Percentiles rank a stretch among this genome's conserved stretches.
Evolutionary conservation across 2,797 vertebrate genomes (phyloP).

Genomic region (Pteronotus mesoamericanus): DNA sequence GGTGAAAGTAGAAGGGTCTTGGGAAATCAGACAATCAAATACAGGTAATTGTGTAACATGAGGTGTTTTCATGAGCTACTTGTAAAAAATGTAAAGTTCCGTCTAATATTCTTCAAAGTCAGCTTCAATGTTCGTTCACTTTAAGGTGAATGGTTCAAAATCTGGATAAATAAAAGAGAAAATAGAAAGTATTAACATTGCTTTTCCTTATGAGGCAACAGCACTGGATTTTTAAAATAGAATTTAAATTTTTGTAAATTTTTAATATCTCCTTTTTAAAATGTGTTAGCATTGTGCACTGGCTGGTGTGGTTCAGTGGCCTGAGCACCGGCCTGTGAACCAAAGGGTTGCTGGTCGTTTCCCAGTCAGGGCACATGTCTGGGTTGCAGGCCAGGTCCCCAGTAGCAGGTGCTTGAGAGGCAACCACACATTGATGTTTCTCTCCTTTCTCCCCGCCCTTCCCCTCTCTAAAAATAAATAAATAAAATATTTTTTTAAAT

Average conservation of each 20-base stretch:
- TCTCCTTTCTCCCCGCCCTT: too few species aligned
- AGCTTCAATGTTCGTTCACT: not conserved
- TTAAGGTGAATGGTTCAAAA: not conserved
- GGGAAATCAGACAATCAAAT: not conserved
- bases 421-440: too few species aligned
- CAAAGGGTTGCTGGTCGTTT: too few species aligned
- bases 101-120: not conserved
- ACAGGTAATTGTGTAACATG: not conserved
- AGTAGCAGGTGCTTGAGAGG: too few species aligned
- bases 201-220: not conserved
- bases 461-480: too few species aligned
- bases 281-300: not conserved
- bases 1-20: not conserved
- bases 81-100: not conserved
- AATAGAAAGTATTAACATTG: not conserved
- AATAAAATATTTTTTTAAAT: too few species aligned
- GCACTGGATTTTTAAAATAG: not conserved
- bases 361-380: too few species aligned
- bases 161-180: not conserved
- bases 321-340: too few species aligned
- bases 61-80: not conserved
- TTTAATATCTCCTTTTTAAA: not conserved
- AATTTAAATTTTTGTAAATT: not conserved
- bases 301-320: too few species aligned
- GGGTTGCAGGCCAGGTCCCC: too few species aligned